phyloP scores from a whole-genome alignment of 92 coral and sea anemone species.

The Zoanthus solanderi region DNA sequence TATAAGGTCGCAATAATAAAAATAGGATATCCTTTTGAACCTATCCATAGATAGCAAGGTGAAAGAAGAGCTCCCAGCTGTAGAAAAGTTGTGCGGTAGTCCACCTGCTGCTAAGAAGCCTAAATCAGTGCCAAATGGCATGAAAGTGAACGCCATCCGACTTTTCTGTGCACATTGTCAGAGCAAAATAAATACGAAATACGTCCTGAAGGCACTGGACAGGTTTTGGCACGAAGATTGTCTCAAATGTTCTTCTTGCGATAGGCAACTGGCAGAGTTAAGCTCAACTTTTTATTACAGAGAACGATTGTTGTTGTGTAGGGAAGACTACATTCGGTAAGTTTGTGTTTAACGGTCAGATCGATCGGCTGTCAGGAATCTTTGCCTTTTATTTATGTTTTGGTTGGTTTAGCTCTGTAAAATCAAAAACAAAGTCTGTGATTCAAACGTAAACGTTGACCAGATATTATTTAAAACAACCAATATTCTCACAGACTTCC shows the following conservation, averaged over 20 bases:
- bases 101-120: conserved; percentile 26
- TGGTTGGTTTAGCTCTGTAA: no score
- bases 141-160: conserved; percentile 35
- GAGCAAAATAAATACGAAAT: conserved; percentile 65
- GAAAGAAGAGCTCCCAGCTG: conserved; percentile 5
- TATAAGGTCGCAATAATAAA: neutral
- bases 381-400: no score
- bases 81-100: neutral
- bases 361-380: no score
- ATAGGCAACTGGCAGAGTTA: conserved; percentile 66
- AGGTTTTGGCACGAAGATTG: conserved; percentile 91
- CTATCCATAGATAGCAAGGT: neutral
- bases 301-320: conserved; percentile 77
- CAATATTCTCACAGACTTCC: no score
- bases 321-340: conserved; percentile 85
- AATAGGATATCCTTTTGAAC: neutral
- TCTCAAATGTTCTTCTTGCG: conserved; percentile 83
- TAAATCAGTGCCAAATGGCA: neutral
- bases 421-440: no score
- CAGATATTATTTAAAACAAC: no score
- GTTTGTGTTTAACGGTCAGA: neutral
- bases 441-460: no score
- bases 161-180: conserved; percentile 76
- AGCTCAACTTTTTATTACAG: conserved; percentile 78
- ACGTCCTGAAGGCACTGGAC: conserved; percentile 76